Percentiles rank a stretch among this genome's conserved stretches.
Conservation (phyloP, 2,113 vertebrate species). For the Donacobius atricapilla region DNA sequence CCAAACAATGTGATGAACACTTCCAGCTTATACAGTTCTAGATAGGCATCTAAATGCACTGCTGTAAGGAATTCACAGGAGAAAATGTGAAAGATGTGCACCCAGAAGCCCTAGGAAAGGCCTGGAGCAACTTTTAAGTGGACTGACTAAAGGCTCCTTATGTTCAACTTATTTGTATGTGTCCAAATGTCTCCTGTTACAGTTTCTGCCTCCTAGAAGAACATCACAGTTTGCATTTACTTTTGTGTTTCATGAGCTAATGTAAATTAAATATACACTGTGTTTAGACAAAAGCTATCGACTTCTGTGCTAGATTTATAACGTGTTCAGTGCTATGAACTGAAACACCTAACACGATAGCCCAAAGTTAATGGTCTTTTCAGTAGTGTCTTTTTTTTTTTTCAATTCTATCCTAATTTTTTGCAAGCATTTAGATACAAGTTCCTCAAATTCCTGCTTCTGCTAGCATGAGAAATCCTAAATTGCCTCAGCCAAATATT, state of each 20-base stretch:
- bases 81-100: not conserved
- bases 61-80: conserved; percentile 7
- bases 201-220: not conserved
- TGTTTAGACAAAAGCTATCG: not conserved
- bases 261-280: not conserved
- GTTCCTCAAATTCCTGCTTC: not conserved
- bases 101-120: not conserved
- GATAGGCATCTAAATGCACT: not conserved
- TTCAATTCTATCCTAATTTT: not conserved
- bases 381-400: not conserved
- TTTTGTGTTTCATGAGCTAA: not conserved
- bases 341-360: not conserved
- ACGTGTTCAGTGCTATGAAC: not conserved
- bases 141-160: not conserved
- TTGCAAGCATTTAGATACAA: not conserved
- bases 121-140: not conserved
- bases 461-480: not conserved
- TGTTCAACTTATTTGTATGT: not conserved
- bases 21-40: not conserved
- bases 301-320: not conserved
- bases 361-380: not conserved
- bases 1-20: not conserved
- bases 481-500: not conserved
- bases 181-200: not conserved
- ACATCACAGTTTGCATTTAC: not conserved